Evolutionary conservation across 2,888 invertebrate genomes (phyloP).

Genomic region (Drosophila conformis): DNA sequence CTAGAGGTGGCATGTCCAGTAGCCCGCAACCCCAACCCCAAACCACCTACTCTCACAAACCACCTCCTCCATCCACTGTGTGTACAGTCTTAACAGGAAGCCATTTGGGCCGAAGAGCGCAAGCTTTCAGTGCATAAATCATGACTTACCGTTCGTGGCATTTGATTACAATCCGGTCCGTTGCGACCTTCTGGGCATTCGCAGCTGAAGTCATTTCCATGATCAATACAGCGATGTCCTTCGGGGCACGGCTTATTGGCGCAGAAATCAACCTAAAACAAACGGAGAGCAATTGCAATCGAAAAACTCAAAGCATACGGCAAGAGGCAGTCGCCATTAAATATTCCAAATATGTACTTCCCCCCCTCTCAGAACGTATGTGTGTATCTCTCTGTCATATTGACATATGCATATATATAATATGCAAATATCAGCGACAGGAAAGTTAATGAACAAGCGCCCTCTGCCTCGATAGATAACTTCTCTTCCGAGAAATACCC

Average conservation of each 20-base stretch:
- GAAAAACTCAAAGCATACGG: constrained; percentile 42
- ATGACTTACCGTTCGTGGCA: constrained; percentile 88
- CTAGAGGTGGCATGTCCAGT: constrained; percentile 14
- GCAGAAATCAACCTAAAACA: constrained; percentile 88
- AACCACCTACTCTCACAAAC: background rate
- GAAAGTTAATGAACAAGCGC: constrained; percentile 68
- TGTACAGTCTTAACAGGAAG: constrained; percentile 33
- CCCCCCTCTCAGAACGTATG: constrained; percentile 25
- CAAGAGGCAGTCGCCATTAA: constrained; percentile 65
- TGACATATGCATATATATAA: constrained; percentile 21
- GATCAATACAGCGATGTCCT: constrained; percentile 89
- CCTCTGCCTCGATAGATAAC: constrained; percentile 35
- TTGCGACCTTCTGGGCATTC: constrained; percentile 90
- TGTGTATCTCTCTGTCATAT: background rate
- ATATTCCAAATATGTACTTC: constrained; percentile 69
- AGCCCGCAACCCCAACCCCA: background rate
- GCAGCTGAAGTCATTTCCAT: constrained; percentile 90
- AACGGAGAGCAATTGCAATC: constrained; percentile 12
- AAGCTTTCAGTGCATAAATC: constrained; percentile 78
- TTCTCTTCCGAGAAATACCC: background rate
- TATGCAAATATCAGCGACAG: constrained; percentile 16
- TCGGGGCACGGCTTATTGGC: constrained; percentile 89
- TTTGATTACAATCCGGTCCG: constrained; percentile 89
- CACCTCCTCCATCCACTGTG: background rate
- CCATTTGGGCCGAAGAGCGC: constrained; percentile 19